These are phyloP conservation scores for Drosophila nasuta DNA, from an alignment of 1,140 invertebrate species.

Conservation along the genomic window DNA sequence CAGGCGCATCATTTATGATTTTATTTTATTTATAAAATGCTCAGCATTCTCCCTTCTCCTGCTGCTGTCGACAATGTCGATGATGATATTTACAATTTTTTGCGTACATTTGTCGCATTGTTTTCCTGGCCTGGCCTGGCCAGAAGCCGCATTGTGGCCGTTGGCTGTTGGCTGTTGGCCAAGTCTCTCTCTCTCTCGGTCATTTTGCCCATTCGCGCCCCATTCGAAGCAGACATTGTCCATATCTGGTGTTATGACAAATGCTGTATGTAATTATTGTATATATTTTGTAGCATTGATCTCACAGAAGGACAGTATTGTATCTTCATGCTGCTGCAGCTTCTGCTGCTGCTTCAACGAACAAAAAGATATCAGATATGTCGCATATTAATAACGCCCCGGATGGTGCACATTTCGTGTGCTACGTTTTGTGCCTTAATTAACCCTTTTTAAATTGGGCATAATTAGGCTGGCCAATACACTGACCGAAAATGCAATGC, in stretches of 20 bases:
- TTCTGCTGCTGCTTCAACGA: not conserved
- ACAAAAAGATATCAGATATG: conserved; percentile 81
- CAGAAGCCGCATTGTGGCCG: not conserved
- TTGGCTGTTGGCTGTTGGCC: conserved; percentile 8
- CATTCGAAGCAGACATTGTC: conserved; percentile 64
- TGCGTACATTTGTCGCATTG: conserved; percentile 79
- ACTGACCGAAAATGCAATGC: conserved; percentile 53
- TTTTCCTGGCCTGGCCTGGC: conserved; percentile 33
- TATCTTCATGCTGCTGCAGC: conserved; percentile 6
- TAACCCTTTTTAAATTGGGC: conserved; percentile 85
- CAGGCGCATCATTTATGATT: conserved; percentile 78
- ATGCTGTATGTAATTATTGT: conserved; percentile 84
- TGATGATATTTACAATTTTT: conserved; percentile 81
- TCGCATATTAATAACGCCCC: conserved; percentile 82
- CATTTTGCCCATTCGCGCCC: conserved; percentile 54
- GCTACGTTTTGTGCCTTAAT: conserved; percentile 81
- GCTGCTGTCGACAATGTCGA: conserved; percentile 31
- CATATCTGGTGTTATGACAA: conserved; percentile 85
- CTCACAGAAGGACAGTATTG: conserved; percentile 36
- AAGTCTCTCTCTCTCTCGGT: not conserved
- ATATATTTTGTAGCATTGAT: conserved; percentile 55
- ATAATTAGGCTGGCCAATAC: conserved; percentile 70
- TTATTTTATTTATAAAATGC: conserved; percentile 84
- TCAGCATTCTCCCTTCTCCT: conserved; percentile 51
- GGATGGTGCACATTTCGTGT: conserved; percentile 53